Percentiles rank a stretch among this genome's conserved stretches.
phyloP scores from a whole-genome alignment of 1,140 invertebrate species.

The Belonocnema kinseyi region DNA sequence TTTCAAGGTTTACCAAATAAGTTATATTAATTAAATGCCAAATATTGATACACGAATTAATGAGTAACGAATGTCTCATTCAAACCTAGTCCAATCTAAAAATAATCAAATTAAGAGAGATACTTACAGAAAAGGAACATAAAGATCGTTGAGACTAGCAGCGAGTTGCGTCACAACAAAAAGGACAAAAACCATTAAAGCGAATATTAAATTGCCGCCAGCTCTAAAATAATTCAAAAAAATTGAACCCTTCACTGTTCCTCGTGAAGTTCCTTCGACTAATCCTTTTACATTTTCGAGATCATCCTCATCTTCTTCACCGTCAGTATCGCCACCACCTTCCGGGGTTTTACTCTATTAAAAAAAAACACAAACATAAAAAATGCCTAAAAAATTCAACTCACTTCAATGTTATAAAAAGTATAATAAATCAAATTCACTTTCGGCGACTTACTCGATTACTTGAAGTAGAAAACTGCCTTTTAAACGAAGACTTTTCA shows the following conservation, averaged over 20 bases:
- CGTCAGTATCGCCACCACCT: constrained; percentile 60
- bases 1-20: too few relatives aligned
- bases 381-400: not conserved
- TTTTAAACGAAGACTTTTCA: constrained; percentile 54
- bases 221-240: constrained; percentile 81
- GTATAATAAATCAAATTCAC: constrained; percentile 8
- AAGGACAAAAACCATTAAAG: constrained; percentile 75
- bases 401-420: not conserved
- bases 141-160: constrained; percentile 82
- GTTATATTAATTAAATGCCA: too few relatives aligned
- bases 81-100: too few relatives aligned
- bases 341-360: constrained; percentile 67
- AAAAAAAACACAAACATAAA: not conserved
- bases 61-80: too few relatives aligned
- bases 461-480: constrained; percentile 68
- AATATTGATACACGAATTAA: too few relatives aligned
- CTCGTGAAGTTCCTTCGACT: constrained; percentile 78
- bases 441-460: constrained; percentile 58
- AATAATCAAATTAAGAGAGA: constrained; percentile 40
- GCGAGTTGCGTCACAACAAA: constrained; percentile 79
- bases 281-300: constrained; percentile 72
- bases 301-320: constrained; percentile 78
- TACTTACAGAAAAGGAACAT: constrained; percentile 80
- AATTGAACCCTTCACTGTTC: constrained; percentile 78
- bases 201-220: constrained; percentile 76